Evolutionary conservation across 2,113 vertebrate genomes (phyloP), one percentile per base, ranked within the genome.

Genomic region (Brachirus orientalis): DNA sequence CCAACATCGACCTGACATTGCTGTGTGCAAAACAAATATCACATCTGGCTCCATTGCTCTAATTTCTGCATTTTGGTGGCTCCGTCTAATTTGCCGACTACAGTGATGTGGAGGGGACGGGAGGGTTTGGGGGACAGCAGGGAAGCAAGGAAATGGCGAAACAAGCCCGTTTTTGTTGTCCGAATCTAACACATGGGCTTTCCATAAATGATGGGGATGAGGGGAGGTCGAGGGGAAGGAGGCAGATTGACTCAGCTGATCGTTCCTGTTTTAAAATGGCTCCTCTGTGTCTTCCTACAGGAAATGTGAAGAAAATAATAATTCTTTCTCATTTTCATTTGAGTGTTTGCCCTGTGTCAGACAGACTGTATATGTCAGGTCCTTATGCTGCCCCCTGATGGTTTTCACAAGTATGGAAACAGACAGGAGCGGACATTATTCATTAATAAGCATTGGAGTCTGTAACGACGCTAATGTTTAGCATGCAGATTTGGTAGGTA

Each of bases 121-220:
- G n/a, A n/a, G n/a, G n/a, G n/a, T n/a, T n/a, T n/a, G 79, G 77
- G 81, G 82, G 82, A 82, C 92, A 84, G 89, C 66, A 81, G 90
- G 91, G 85, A 86, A 83, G 85, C 81, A 77, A 14, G 85, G 88
- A 90, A 91, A 90, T 90, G 82, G 88, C 83, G 89, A 81, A 86
- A 89, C 89, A 75, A 28, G 90, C 85, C 89, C 76, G 79, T 90
- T 87, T 88, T 79, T 82, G 81, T 80, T 82, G 85, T 79, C 89
- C 77, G 56, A 81, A 76, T 92, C 91, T 92, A 93, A 88, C 82
- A 87, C 88, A 91, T 91, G 89, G 93, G 74, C 67, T 69, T 81
- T 46, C 72, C 82, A 3, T 79, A 89, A 90, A 87, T 75, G 88
- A 84, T 14, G 20, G 61, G 63, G 84, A 84, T 57, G 80, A 82